Base-by-base conservation (phyloP, 1,140 invertebrate species). In the Pogonus chalceus region DNA sequence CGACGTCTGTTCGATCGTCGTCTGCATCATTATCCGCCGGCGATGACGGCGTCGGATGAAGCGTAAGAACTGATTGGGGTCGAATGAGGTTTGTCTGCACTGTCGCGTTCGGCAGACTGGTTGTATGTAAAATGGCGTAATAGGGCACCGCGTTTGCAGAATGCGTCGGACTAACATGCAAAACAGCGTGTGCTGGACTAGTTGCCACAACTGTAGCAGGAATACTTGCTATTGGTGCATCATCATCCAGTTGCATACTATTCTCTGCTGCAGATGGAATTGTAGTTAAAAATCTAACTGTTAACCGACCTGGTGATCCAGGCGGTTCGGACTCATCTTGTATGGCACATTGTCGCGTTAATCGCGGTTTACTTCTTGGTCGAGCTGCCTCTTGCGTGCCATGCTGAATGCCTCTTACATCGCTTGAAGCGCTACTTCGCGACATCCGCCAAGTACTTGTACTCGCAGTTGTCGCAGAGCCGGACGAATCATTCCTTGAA, bases 401-500 rank as follows among this genome's bases (percentile, higher is more conserved):
- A 22, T 51, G 23, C 20, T 31, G 22, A 20, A 35, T 49, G n/a
- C 20, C 23, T 20, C 48, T 55, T 20, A 35, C 35, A 54, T 76
- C 75, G 60, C 76, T 77, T 48, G 76, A 79, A 0, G 81, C 83
- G 65, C 84, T 87, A 0, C 87, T 90, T 35, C 87, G 75, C 1
- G 88, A 88, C 58, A 87, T 80, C 16, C 87, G 73, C 84, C 88
- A 92, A 1, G 88, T 90, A 53, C 85, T 87, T 2, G 89, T 92
- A 60, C 85, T 88, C 14, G 87, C 87, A 0, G 88, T 91, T 0
- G 88, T 89, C 0, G 80, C 83, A 0, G 88, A 90, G 1, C 87
- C 88, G 0, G 88, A 91, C 0, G 89, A 92, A 69, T 94, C 90
- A 66, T 92, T 92, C 12, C 90, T 75, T 1, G 87, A 89, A 60